These are phyloP conservation scores for Tympanoctomys barrerae DNA, from an alignment of 2,797 vertebrate species.

Conservation along the genomic window DNA sequence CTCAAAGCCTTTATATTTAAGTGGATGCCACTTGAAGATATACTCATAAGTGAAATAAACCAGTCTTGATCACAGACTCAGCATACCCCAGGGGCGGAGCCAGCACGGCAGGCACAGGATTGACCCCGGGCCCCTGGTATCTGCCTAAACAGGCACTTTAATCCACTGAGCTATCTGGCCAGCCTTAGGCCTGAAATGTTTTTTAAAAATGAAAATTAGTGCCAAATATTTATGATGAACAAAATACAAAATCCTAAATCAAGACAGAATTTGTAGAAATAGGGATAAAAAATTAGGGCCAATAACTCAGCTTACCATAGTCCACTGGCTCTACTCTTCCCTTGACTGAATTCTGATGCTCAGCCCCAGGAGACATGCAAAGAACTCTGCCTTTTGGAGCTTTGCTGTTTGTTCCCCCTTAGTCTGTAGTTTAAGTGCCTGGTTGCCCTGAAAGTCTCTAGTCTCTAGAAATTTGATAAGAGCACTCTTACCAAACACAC, in stretches of 20 bases:
- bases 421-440: conserved; percentile 10
- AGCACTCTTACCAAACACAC: background rate
- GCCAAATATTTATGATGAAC: background rate
- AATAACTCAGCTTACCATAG: background rate
- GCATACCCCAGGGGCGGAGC: too few relatives aligned
- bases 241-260: background rate
- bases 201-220: conserved; percentile 43
- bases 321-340: background rate
- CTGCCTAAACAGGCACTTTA: too few relatives aligned
- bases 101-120: too few relatives aligned
- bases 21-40: too few relatives aligned
- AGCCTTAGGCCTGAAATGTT: too few relatives aligned
- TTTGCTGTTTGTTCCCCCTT: background rate
- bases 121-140: too few relatives aligned
- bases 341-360: background rate
- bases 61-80: too few relatives aligned
- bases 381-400: background rate
- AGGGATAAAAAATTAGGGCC: background rate
- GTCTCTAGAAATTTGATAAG: conserved; percentile 32
- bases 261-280: background rate
- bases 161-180: too few relatives aligned
- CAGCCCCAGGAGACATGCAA: background rate
- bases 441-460: conserved; percentile 36
- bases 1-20: too few relatives aligned
- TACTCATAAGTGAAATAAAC: too few relatives aligned